Evolutionary conservation across 2,797 vertebrate genomes (phyloP), one percentile per base, ranked within the genome.

Genomic region (Macropus fuliginosus): DNA sequence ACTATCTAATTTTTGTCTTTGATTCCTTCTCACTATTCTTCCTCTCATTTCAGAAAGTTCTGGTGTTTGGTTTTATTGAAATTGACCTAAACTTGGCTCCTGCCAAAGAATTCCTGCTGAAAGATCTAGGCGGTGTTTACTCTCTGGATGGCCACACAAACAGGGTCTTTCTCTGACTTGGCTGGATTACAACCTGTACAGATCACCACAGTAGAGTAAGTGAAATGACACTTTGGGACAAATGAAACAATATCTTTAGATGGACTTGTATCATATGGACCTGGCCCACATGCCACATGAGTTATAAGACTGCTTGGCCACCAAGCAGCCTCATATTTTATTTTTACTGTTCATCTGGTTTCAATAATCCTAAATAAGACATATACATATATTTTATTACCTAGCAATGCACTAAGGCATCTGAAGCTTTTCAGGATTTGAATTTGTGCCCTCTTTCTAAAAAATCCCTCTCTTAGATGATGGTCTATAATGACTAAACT

Each of bases 331-430:
- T 93, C 90, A 46, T 57, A 56, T 56, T 54, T 94, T 92, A 95
- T 97, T 98, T 98, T 98, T 98, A 98, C 96, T 97, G 93, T 96
- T 98, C 97, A 97, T 98, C 97, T 97, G 98, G 98, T 98, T 98
- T 97, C 94, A 98, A 97, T 98, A 98, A 94, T 56, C 94, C 91
- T 97, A 96, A 98, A 97, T 97, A 97, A 96, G 93, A 91, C 2
- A 62, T 28, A 93, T 50, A 6, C 81, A 46, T 55, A 56, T 3
- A 56, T 90, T 91, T 95, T 87, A 87, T 91, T 59, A 93, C 74
- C 81, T 90, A 91, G 97, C 91, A 93, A 94, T 94, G 14, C 91
- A 54, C 1, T 50, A 55, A 52, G 28, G 59, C 12, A 91, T 50
- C n/a, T 13, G 94, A 92, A 96, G 24, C 24, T 40, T 96, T 29